Conservation (phyloP, 2,113 vertebrate genomes). For the Malurus alboscapulatus region DNA sequence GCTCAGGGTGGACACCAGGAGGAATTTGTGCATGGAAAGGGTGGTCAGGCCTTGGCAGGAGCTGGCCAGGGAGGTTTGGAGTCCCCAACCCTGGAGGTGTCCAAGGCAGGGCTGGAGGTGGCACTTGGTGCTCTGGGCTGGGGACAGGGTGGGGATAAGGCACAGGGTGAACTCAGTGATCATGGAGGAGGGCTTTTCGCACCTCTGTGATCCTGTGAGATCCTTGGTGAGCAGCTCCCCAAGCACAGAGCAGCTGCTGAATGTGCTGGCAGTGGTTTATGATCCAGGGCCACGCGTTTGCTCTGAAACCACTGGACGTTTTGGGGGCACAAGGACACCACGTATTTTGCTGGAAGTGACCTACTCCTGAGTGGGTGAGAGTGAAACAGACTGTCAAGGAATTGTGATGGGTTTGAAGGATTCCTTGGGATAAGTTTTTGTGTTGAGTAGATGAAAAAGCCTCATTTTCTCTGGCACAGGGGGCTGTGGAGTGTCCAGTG, state of each 20-base stretch:
- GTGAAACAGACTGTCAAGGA: background rate
- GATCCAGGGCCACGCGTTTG: rapidly evolving
- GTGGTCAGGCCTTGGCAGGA: rapidly evolving
- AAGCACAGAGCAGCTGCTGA: rapidly evolving
- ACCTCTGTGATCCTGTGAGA: rapidly evolving
- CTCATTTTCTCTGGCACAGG: background rate
- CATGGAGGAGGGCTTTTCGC: background rate
- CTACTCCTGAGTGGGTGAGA: background rate
- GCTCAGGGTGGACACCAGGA: rapidly evolving
- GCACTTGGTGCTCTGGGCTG: background rate
- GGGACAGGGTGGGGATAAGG: background rate
- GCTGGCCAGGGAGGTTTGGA: background rate
- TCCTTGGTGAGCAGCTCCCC: background rate
- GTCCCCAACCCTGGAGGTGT: background rate
- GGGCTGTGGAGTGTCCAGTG: background rate
- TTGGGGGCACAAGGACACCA: rapidly evolving
- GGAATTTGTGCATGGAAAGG: background rate
- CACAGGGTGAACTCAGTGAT: background rate
- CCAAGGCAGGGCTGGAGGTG: rapidly evolving
- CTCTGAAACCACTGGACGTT: rapidly evolving
- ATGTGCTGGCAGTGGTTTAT: rapidly evolving
- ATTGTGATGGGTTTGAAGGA: background rate
- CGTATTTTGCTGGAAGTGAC: background rate
- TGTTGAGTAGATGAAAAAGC: background rate
- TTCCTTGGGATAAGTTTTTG: background rate